phyloP scores from a whole-genome alignment of 2,888 invertebrate species.

The Myopa tessellatipennis region DNA sequence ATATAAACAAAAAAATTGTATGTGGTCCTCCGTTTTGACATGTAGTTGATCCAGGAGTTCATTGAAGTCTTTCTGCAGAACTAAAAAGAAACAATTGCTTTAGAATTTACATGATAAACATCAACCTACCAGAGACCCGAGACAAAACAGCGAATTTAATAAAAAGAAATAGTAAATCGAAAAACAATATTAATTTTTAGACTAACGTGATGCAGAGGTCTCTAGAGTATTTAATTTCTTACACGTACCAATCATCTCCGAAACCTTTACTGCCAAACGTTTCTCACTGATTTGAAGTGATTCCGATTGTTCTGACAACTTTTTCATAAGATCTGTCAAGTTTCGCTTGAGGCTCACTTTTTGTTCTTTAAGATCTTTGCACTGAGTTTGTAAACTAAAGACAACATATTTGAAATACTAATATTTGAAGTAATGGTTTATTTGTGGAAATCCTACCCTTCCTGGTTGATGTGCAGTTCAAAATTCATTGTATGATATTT shows the following conservation, averaged over 20 bases:
- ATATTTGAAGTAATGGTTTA: not conserved
- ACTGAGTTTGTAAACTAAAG: slow-evolving; percentile 60
- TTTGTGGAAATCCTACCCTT: slow-evolving; percentile 52
- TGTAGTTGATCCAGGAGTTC: slow-evolving; percentile 55
- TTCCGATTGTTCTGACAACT: slow-evolving; percentile 60
- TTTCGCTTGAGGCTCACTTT: slow-evolving; percentile 60
- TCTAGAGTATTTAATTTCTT: not conserved
- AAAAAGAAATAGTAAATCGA: not conserved
- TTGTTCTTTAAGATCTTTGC: slow-evolving; percentile 62
- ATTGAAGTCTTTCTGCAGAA: slow-evolving; percentile 59
- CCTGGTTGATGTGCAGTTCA: slow-evolving; percentile 64
- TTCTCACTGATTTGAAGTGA: slow-evolving; percentile 60
- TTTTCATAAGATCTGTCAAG: slow-evolving; percentile 60
- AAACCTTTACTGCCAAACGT: slow-evolving; percentile 58
- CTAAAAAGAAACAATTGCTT: slow-evolving; percentile 38
- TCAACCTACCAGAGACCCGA: not conserved
- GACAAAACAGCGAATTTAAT: not conserved
- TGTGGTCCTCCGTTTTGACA: slow-evolving; percentile 58
- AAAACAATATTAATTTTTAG: not conserved
- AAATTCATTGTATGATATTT: slow-evolving; percentile 64
- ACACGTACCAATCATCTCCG: slow-evolving; percentile 58
- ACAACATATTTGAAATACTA: slow-evolving; percentile 32
- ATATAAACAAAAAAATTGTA: too few species aligned
- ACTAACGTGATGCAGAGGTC: not conserved
- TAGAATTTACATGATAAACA: not conserved